phyloP scores from a whole-genome alignment of 2,113 vertebrate species.

The Aegotheles bennettii region DNA sequence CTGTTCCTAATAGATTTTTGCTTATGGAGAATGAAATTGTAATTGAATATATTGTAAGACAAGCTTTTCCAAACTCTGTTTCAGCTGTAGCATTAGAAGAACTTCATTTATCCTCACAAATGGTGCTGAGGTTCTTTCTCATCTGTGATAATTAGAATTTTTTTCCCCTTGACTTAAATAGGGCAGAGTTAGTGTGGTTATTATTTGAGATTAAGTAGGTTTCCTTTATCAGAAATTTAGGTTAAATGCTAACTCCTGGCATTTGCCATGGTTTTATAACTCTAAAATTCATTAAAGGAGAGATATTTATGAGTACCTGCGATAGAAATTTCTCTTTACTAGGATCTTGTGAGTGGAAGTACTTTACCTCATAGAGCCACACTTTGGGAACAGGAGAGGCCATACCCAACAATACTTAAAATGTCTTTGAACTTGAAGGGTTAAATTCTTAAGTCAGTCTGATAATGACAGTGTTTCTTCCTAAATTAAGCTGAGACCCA shows the following conservation, averaged over 20 bases:
- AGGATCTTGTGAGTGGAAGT: background rate
- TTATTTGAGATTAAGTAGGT: conserved; percentile 1
- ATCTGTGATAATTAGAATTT: background rate
- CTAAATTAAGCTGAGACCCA: background rate
- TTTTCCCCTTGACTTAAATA: background rate
- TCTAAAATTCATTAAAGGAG: background rate
- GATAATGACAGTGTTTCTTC: background rate
- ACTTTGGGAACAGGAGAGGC: background rate
- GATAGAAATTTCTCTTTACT: background rate
- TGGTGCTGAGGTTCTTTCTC: background rate
- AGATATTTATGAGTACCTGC: background rate
- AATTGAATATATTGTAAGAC: background rate
- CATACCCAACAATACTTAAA: background rate
- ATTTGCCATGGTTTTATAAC: background rate
- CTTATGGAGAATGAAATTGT: background rate
- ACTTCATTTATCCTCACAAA: background rate
- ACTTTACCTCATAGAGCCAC: background rate
- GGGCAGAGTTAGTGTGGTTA: background rate
- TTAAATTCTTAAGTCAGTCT: background rate
- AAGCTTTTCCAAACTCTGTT: background rate
- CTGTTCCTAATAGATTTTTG: background rate
- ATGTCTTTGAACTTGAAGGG: background rate
- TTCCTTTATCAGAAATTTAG: conserved; percentile 20
- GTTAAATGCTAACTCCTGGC: conserved; percentile 16
- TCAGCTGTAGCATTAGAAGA: background rate